Evolutionary conservation across 2,113 vertebrate genomes (phyloP).

Genomic region (Pelvicachromis taeniatus): DNA sequence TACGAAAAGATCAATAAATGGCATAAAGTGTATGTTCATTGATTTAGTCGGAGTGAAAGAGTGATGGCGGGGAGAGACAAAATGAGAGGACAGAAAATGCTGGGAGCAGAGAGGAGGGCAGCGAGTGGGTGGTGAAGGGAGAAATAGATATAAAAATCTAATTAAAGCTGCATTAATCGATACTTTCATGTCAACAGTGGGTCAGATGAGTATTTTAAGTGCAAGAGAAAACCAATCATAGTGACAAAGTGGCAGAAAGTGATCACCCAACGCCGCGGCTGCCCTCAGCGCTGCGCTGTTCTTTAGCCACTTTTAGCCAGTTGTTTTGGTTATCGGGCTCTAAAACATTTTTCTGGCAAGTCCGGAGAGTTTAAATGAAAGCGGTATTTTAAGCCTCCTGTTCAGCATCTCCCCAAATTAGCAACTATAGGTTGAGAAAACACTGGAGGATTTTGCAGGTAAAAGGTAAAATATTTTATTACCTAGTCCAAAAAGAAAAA

Average conservation of each 20-base stretch:
- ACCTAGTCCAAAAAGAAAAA: not conserved
- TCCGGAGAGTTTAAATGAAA: not conserved
- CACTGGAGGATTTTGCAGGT: not conserved
- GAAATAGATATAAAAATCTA: not conserved
- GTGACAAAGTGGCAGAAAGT: not conserved
- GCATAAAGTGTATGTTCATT: conserved; percentile 69
- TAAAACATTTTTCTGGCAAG: not conserved
- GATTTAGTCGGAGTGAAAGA: conserved; percentile 42
- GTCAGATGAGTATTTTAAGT: not conserved
- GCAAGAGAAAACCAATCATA: not conserved
- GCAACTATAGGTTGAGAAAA: not conserved
- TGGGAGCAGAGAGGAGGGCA: not conserved
- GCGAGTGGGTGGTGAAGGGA: not conserved
- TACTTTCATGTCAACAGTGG: not conserved
- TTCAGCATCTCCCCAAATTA: not conserved
- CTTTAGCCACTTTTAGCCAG: not conserved
- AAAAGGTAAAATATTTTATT: not conserved
- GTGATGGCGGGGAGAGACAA: not conserved
- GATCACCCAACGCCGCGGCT: not conserved
- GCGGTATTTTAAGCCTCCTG: not conserved
- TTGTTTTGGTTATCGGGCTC: not conserved
- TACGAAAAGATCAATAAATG: conserved; percentile 63
- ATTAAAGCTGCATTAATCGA: not conserved
- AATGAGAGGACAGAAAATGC: not conserved
- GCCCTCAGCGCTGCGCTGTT: not conserved